Percentiles rank a stretch among this genome's conserved stretches.
Evolutionary conservation across 2,797 vertebrate species (phyloP).

Genomic region (Rhodeus uyekii): DNA sequence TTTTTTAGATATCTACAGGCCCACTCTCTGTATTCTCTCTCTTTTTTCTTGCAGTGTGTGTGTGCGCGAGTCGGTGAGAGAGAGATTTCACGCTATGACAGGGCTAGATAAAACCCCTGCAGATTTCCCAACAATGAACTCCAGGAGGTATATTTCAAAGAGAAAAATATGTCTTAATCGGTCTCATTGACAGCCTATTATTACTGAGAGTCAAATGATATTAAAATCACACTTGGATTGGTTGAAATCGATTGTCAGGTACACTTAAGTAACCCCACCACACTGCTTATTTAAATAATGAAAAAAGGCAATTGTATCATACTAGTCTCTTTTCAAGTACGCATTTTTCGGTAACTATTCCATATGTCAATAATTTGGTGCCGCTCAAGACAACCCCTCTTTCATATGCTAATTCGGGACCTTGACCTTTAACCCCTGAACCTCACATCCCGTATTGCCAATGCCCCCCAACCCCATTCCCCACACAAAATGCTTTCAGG

Average conservation of each 20-base stretch:
- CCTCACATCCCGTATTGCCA: constrained; percentile 58
- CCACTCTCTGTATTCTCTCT: constrained; percentile 51
- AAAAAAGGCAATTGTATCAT: constrained; percentile 20
- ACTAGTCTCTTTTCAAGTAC: constrained; percentile 67
- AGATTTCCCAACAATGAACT: constrained; percentile 67
- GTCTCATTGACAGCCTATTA: constrained; percentile 44
- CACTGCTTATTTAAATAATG: constrained; percentile 17
- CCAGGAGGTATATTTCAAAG: constrained; percentile 62
- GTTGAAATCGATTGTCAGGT: constrained; percentile 1
- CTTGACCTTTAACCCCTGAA: constrained; percentile 63
- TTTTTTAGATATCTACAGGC: constrained; percentile 56
- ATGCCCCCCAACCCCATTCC: constrained; percentile 56
- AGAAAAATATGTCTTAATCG: constrained; percentile 61
- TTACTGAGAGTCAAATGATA: constrained; percentile 33
- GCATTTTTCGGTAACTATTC: constrained; percentile 76
- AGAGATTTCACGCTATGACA: constrained; percentile 64
- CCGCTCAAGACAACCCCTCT: constrained; percentile 72
- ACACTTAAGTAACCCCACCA: constrained; percentile 3
- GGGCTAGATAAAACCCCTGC: constrained; percentile 63
- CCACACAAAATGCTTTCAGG: constrained; percentile 66
- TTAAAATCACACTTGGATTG: constrained; percentile 38
- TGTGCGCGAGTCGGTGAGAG: constrained; percentile 50
- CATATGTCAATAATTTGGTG: constrained; percentile 82
- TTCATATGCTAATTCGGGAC: constrained; percentile 80
- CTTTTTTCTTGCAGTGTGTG: constrained; percentile 54